Percentiles rank a stretch among this genome's conserved stretches.
phyloP scores from a whole-genome alignment of 2,797 vertebrate genomes.

The Myripristis murdjan region DNA sequence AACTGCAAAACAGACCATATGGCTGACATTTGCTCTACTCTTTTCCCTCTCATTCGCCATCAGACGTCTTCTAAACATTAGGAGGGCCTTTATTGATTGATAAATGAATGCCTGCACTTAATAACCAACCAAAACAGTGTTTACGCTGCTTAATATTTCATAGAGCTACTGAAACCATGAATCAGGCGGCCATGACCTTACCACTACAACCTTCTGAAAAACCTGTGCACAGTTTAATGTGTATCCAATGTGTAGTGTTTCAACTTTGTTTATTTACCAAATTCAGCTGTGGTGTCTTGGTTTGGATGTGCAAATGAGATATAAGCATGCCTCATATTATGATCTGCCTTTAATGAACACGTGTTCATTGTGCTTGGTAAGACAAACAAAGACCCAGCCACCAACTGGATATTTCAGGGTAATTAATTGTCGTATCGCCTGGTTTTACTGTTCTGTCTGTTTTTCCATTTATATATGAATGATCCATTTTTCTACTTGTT shows the following conservation, averaged over 20 bases:
- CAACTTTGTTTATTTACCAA: not conserved
- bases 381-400: not conserved
- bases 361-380: slow-evolving; percentile 26
- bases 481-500: slow-evolving; percentile 3
- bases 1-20: slow-evolving; percentile 40
- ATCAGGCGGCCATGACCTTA: not conserved
- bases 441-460: slow-evolving; percentile 32
- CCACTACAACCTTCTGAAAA: not conserved
- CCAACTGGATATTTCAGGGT: not conserved
- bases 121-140: slow-evolving; percentile 10
- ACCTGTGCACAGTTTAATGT: slow-evolving; percentile 1
- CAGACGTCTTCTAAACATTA: slow-evolving; percentile 30
- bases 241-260: slow-evolving; percentile 1
- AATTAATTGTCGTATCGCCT: slow-evolving; percentile 34
- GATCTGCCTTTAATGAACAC: slow-evolving; percentile 29
- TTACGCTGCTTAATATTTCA: not conserved
- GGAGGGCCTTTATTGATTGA: slow-evolving; percentile 20
- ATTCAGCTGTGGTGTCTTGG: slow-evolving; percentile 11
- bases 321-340: slow-evolving; percentile 9
- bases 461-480: slow-evolving; percentile 17
- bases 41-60: slow-evolving; percentile 10
- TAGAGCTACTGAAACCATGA: not conserved
- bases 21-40: not conserved
- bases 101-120: slow-evolving; percentile 17
- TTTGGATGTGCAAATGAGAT: slow-evolving; percentile 28